These are phyloP conservation scores for Gopherus evgoodei DNA, from an alignment of 2,113 vertebrate genomes.

Conservation along the genomic window DNA sequence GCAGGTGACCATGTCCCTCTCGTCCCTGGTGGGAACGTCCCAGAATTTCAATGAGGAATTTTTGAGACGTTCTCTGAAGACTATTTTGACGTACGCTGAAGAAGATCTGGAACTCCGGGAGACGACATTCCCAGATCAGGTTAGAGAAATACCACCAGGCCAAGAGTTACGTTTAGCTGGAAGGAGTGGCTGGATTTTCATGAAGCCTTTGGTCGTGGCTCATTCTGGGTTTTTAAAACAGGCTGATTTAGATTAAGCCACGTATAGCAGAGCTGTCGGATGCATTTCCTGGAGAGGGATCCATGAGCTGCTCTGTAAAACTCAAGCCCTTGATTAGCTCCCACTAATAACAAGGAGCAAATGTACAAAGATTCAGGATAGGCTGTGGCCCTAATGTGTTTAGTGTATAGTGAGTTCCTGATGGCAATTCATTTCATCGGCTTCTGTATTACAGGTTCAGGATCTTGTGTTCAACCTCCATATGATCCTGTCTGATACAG, in stretches of 20 bases:
- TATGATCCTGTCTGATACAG: slow-evolving; percentile 98
- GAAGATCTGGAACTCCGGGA: slow-evolving; percentile 95
- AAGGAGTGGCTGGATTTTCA: not conserved
- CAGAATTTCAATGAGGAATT: slow-evolving; percentile 99
- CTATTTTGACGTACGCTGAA: slow-evolving; percentile 96
- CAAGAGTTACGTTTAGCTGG: not conserved
- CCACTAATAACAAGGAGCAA: not conserved
- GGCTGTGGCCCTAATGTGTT: fast-evolving
- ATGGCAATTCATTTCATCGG: not conserved
- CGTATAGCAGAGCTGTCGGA: not conserved
- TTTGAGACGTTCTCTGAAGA: slow-evolving; percentile 94
- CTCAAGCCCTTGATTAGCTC: not conserved
- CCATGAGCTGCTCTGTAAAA: not conserved
- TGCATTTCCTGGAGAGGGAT: not conserved
- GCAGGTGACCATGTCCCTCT: slow-evolving; percentile 99
- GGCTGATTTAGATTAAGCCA: not conserved
- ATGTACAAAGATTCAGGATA: not conserved
- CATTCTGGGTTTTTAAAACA: not conserved
- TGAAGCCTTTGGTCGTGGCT: not conserved
- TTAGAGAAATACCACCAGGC: slow-evolving; percentile 49
- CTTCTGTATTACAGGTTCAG: slow-evolving; percentile 86
- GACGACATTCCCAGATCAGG: slow-evolving; percentile 97
- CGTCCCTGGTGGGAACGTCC: slow-evolving; percentile 96
- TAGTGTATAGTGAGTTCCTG: not conserved
- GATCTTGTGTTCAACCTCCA: slow-evolving; percentile 98